Percentiles rank a stretch among this genome's conserved stretches.
Evolutionary conservation across 2,113 vertebrate species (phyloP).

Genomic region (Trematocara stigmaticum): DNA sequence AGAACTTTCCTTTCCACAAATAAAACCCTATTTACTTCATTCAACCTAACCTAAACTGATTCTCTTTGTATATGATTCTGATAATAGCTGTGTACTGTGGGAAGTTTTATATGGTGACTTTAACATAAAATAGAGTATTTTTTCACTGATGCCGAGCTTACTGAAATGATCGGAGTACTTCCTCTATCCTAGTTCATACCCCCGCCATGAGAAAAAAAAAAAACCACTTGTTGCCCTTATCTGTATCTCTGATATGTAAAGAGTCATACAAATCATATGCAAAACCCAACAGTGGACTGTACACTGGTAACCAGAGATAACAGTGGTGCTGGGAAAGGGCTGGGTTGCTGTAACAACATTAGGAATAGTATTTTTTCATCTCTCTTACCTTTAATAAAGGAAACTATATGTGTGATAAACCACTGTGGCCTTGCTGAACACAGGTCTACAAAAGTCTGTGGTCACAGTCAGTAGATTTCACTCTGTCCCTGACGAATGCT

Average conservation of each 20-base stretch:
- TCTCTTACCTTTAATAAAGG: not conserved
- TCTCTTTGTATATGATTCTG: not conserved
- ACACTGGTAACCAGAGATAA: not conserved
- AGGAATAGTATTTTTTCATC: not conserved
- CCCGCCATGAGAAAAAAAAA: not conserved
- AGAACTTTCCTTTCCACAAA: not conserved
- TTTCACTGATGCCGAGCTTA: not conserved
- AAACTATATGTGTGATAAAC: not conserved
- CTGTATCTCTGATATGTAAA: conserved; percentile 22
- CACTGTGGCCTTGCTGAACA: not conserved
- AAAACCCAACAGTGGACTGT: not conserved
- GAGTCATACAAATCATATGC: conserved; percentile 39
- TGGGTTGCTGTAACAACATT: not conserved
- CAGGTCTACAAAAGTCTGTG: not conserved
- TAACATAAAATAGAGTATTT: not conserved
- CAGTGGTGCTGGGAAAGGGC: not conserved
- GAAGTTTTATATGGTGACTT: not conserved
- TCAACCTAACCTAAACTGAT: not conserved
- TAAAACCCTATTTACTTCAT: not conserved
- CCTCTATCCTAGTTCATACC: not conserved
- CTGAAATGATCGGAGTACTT: not conserved
- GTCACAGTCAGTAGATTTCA: not conserved
- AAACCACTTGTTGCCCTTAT: not conserved
- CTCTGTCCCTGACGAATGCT: not conserved
- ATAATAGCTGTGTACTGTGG: not conserved